Evolutionary conservation across 2,797 vertebrate genomes (phyloP), one percentile per base, ranked within the genome.

Genomic region (Yasuhikotakia modesta): DNA sequence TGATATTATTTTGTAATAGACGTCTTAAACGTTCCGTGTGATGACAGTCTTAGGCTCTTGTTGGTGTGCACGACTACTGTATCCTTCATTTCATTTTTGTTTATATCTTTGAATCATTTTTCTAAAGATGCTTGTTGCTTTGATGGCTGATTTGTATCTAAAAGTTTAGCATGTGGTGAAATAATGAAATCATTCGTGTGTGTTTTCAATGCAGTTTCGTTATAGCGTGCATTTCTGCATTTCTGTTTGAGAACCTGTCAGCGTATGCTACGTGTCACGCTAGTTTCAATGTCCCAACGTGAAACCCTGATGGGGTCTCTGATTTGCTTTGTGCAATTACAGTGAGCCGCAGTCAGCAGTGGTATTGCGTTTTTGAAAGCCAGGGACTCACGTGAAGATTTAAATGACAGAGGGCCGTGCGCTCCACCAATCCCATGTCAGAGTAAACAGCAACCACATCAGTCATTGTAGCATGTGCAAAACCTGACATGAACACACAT

Each of bases 381-480:
- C 19, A 43, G 57, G 58, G 67, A 57, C 67, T 70, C 57, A 70
- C 76, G 55, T 45, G 21, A 63, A 78, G 67, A 78, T 78, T 64
- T 70, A 78, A 78, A 78, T 71, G 57, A 70, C 76, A 78, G 21
- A 70, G 60, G 58, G 16, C 68, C 43, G 30, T 58, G 55, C 7
- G 16, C 45, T 78, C 17, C 32, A 19, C 63, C 19, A 27, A 52
- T 46, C 39, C 24, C 68, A 70, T 78, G 76, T 78, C 48, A 70
- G 57, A 24, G 30, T n/a, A 21, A 3, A n/a, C 67, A 70, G 75
- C 45, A 70, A 35, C 67, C 67, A 53, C 60, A 78, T 78, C 76
- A 63, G 45, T 78, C 57, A 77, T 78, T 70, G 21, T 69, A 57
- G 45, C 58, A 70, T 70, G 70, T 82, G 73, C 27, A 55, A 68